phyloP scores from a whole-genome alignment of 1,140 invertebrate species.

The Pseudomyrmex concolor region DNA sequence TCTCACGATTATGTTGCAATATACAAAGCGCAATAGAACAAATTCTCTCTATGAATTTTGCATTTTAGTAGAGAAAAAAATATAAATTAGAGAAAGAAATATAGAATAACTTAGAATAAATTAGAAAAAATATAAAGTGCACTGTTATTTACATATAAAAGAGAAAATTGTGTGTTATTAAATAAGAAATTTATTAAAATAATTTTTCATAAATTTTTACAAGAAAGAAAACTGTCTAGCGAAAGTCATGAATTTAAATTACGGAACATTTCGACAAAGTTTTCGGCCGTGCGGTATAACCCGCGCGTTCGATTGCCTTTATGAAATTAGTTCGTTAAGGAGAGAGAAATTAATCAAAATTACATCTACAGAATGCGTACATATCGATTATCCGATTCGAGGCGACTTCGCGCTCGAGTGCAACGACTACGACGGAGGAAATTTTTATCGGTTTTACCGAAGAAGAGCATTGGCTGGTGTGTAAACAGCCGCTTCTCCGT shows the following conservation, averaged over 20 bases:
- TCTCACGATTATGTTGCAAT: not conserved
- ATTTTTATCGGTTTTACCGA: constrained; percentile 50
- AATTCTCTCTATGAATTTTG: not conserved
- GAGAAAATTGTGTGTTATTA: too few relatives aligned
- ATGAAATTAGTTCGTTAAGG: not conserved
- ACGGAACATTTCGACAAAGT: constrained; percentile 20
- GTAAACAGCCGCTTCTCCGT: constrained; percentile 15
- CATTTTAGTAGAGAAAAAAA: not conserved
- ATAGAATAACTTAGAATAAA: too few relatives aligned
- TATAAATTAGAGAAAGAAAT: too few relatives aligned
- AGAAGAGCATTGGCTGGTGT: constrained; percentile 6
- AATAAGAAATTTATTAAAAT: too few relatives aligned
- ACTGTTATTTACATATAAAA: too few relatives aligned
- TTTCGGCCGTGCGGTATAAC: not conserved
- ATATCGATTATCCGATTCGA: constrained; percentile 25
- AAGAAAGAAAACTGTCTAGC: not conserved
- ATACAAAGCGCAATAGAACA: not conserved
- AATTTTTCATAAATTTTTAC: too few relatives aligned
- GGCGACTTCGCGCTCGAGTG: constrained; percentile 6
- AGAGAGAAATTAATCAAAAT: constrained; percentile 19
- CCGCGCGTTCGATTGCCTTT: not conserved
- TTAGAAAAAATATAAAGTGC: too few relatives aligned
- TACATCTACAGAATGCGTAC: not conserved
- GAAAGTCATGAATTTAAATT: not conserved
- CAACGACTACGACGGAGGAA: constrained; percentile 22